These are phyloP conservation scores for Celastrina argiolus DNA, from an alignment of 2,888 invertebrate species.

Conservation along the genomic window DNA sequence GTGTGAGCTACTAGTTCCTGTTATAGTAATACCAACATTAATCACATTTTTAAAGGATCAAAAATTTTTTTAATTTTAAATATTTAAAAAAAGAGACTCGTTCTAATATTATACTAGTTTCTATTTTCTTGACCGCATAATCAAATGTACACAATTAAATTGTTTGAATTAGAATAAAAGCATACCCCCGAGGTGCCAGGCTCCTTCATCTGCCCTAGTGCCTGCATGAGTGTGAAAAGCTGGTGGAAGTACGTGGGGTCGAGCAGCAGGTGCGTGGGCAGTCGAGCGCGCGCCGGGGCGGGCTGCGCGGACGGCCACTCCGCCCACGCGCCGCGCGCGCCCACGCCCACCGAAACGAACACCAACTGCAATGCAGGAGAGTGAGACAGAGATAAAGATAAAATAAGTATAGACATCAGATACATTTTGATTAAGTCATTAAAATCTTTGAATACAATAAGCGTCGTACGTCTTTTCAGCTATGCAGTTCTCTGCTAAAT, in stretches of 20 bases:
- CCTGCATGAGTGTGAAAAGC: conserved; percentile 93
- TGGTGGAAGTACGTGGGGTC: conserved; percentile 94
- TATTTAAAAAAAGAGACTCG: too few species aligned
- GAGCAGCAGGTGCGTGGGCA: conserved; percentile 90
- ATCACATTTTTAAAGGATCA: too few species aligned
- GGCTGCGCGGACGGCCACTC: conserved; percentile 93
- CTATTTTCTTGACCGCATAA: too few species aligned
- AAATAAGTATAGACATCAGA: too few species aligned
- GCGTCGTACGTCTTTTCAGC: too few species aligned
- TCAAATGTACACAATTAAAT: too few species aligned
- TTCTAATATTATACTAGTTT: too few species aligned
- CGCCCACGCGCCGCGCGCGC: conserved; percentile 81
- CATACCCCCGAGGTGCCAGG: background rate
- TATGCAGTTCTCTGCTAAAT: too few species aligned
- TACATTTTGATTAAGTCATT: too few species aligned
- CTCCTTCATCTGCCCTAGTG: conserved; percentile 83
- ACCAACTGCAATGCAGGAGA: conserved; percentile 79
- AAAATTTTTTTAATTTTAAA: too few species aligned
- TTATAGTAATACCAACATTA: conserved; percentile 27
- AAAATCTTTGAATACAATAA: too few species aligned
- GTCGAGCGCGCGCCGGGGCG: conserved; percentile 89
- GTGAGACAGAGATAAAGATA: background rate
- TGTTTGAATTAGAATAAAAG: background rate
- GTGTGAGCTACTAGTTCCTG: conserved; percentile 86
- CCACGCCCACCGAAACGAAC: conserved; percentile 92